Evolutionary conservation across 2,888 invertebrate species (phyloP).

Genomic region (Eurytoma californica): DNA sequence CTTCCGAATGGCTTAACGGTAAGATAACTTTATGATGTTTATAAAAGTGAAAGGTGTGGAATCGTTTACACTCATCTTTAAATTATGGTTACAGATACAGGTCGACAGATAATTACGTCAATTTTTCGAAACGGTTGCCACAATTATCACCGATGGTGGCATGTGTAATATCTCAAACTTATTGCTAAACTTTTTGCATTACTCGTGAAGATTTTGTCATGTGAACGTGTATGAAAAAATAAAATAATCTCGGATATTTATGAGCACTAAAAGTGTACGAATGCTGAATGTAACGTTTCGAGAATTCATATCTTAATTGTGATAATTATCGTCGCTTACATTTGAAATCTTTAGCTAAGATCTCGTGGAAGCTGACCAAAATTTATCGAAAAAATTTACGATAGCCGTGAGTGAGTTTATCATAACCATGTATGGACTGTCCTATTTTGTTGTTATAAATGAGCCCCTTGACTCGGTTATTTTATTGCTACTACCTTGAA

Average conservation of each 20-base stretch:
- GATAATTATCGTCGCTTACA: neutral
- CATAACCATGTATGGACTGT: neutral
- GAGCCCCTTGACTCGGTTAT: no score
- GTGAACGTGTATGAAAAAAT: neutral
- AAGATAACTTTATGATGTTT: neutral
- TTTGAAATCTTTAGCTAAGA: neutral
- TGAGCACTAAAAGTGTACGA: no score
- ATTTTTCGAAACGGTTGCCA: no score
- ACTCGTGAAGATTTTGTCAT: neutral
- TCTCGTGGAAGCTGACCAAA: neutral
- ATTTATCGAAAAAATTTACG: neutral
- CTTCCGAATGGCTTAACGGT: conserved; percentile 12
- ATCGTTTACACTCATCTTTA: neutral
- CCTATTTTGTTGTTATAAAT: no score
- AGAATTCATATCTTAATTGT: conserved; percentile 6
- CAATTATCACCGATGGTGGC: no score
- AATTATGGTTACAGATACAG: conserved; percentile 10
- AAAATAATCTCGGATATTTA: no score
- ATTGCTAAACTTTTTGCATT: no score
- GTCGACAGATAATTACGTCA: neutral
- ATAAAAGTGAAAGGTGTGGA: conserved; percentile 17
- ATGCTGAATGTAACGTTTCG: conserved; percentile 1
- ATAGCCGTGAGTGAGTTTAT: neutral
- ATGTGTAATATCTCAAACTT: no score
- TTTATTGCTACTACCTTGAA: no score